These are phyloP conservation scores for Argopecten irradians DNA, from an alignment of 1,140 invertebrate genomes.

Conservation along the genomic window DNA sequence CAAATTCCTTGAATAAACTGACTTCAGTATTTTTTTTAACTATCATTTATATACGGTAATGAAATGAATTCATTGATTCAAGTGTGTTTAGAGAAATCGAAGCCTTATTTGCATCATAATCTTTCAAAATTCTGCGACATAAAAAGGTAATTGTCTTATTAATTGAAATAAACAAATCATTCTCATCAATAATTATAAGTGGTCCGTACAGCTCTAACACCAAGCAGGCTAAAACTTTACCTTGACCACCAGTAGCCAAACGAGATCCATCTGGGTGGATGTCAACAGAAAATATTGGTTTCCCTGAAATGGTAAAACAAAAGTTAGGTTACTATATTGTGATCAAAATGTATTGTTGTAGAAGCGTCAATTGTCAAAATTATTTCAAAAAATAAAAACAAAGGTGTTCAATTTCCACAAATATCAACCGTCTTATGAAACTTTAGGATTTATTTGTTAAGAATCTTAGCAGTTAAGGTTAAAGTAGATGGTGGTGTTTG, in stretches of 20 bases:
- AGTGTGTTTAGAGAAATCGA: too few relatives aligned
- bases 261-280: slow-evolving; percentile 93
- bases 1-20: too few relatives aligned
- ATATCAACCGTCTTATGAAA: not conserved
- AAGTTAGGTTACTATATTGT: not conserved
- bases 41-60: too few relatives aligned
- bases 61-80: too few relatives aligned
- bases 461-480: not conserved
- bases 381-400: not conserved
- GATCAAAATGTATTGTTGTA: not conserved
- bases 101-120: too few relatives aligned
- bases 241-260: slow-evolving; percentile 92
- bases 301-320: slow-evolving; percentile 82
- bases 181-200: not conserved
- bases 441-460: not conserved
- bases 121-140: slow-evolving; percentile 42
- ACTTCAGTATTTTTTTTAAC: too few relatives aligned
- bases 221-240: slow-evolving; percentile 75
- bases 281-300: slow-evolving; percentile 97
- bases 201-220: not conserved
- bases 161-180: slow-evolving; percentile 42
- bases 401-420: not conserved
- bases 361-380: not conserved
- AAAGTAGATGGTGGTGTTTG: too few relatives aligned
- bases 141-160: slow-evolving; percentile 7